phyloP scores from a whole-genome alignment of 37 sponge, comb jelly and placozoan genomes.

The Diacarnus erythraeanus region DNA sequence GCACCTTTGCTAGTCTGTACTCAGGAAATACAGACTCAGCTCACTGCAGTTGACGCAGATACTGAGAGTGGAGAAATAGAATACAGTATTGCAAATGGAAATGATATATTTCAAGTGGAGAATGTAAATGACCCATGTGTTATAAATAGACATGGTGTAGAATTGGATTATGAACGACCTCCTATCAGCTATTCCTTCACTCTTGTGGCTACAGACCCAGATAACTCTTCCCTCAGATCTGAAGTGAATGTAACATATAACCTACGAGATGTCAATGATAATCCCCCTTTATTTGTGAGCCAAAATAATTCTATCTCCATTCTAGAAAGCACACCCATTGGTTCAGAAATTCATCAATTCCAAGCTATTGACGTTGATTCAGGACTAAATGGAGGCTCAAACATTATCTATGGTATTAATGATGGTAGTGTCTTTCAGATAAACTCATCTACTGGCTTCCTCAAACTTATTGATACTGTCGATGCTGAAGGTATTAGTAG shows the following conservation, averaged over 20 bases:
- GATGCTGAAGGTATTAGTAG: not conserved
- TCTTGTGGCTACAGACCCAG: not conserved
- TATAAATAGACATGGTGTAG: not conserved
- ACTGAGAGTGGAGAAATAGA: not conserved
- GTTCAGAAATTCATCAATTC: slow-evolving; percentile 1
- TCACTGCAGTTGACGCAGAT: not conserved
- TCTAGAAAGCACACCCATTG: not conserved
- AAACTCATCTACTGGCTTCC: not conserved
- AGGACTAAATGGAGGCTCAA: not conserved
- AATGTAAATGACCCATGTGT: not conserved
- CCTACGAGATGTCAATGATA: slow-evolving; percentile 24
- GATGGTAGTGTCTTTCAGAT: not conserved
- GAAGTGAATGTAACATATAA: not conserved
- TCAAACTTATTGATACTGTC: not conserved
- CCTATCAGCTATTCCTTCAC: not conserved
- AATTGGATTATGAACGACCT: slow-evolving; percentile 5
- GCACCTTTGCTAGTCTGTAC: not conserved
- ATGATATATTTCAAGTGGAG: not conserved
- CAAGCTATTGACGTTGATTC: not conserved
- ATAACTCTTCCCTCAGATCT: not conserved
- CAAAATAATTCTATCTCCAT: not conserved
- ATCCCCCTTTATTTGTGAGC: not conserved
- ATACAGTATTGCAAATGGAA: not conserved
- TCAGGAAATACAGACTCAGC: not conserved
- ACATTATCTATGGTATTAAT: not conserved